Evolutionary conservation across 2,797 vertebrate species (phyloP).

Genomic region (Catostomus latipinnis): DNA sequence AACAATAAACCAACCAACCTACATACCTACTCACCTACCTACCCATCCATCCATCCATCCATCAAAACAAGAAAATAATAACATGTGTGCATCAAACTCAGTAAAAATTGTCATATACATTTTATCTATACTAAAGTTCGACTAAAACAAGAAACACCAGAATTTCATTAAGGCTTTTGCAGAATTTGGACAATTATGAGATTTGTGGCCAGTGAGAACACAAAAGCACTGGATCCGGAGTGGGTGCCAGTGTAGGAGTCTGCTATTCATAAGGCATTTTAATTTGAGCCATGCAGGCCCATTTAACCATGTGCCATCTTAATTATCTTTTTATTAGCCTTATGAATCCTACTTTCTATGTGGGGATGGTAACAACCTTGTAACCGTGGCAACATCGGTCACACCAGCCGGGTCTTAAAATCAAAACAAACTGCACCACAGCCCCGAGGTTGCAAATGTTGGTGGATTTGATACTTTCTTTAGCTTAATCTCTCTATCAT

Average conservation of each 20-base stretch:
- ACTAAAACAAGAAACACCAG: background rate
- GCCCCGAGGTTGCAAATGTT: background rate
- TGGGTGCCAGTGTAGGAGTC: conserved; percentile 28
- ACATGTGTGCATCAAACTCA: too few relatives aligned
- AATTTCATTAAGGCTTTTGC: conserved; percentile 2
- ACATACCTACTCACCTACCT: too few relatives aligned
- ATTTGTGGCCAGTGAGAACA: conserved; percentile 16
- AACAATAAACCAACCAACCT: too few relatives aligned
- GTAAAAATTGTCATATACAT: too few relatives aligned
- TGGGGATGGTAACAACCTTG: conserved; percentile 50
- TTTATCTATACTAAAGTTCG: background rate
- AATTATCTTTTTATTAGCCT: conserved; percentile 51
- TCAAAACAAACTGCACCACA: conserved; percentile 22
- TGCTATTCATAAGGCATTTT: conserved; percentile 29
- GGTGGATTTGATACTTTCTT: background rate
- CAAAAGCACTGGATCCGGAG: background rate
- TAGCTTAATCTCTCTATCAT: background rate
- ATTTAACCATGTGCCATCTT: conserved; percentile 23
- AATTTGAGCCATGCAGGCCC: conserved; percentile 20
- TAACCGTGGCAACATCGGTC: conserved; percentile 54
- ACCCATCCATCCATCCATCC: too few relatives aligned
- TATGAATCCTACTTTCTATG: conserved; percentile 41
- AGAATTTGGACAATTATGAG: conserved; percentile 7
- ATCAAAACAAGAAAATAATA: too few relatives aligned
- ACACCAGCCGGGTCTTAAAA: conserved; percentile 27